phyloP scores from a whole-genome alignment of 2,888 invertebrate species.

The Macrosoma leucophasiata region DNA sequence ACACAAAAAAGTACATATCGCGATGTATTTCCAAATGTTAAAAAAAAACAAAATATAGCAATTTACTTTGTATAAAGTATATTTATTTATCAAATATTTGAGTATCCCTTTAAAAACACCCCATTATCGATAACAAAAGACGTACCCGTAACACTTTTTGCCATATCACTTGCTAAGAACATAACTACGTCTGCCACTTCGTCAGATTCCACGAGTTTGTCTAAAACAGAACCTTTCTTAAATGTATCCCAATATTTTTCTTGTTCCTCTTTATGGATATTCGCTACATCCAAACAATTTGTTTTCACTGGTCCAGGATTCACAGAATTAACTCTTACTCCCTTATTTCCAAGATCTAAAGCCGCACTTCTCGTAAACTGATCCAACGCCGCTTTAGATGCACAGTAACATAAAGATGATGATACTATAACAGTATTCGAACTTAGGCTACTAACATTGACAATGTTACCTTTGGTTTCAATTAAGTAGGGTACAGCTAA shows the following conservation, averaged over 20 bases:
- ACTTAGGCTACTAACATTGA: conserved; percentile 95
- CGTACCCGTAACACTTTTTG: conserved; percentile 92
- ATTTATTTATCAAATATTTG: too few species aligned
- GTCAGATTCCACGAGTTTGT: conserved; percentile 85
- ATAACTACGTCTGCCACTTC: conserved; percentile 93
- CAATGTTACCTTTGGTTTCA: conserved; percentile 86
- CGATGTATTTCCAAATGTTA: too few species aligned
- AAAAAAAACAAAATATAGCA: too few species aligned
- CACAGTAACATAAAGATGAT: conserved; percentile 88
- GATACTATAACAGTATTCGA: conserved; percentile 77
- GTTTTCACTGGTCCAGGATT: conserved; percentile 96
- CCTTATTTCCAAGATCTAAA: conserved; percentile 83
- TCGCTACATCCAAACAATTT: conserved; percentile 73
- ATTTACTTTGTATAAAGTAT: too few species aligned
- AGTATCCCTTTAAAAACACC: conserved; percentile 48
- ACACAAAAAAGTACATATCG: too few species aligned
- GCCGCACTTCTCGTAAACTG: conserved; percentile 94
- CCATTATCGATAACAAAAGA: conserved; percentile 64
- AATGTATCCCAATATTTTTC: conserved; percentile 83
- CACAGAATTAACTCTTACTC: conserved; percentile 90
- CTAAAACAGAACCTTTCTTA: conserved; percentile 89
- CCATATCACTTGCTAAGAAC: conserved; percentile 90
- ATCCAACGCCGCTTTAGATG: conserved; percentile 95
- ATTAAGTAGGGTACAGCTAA: conserved; percentile 88
- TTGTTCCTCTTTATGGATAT: conserved; percentile 78